phyloP scores from a whole-genome alignment of 1,140 invertebrate species.

The Diabrotica undecimpunctata region DNA sequence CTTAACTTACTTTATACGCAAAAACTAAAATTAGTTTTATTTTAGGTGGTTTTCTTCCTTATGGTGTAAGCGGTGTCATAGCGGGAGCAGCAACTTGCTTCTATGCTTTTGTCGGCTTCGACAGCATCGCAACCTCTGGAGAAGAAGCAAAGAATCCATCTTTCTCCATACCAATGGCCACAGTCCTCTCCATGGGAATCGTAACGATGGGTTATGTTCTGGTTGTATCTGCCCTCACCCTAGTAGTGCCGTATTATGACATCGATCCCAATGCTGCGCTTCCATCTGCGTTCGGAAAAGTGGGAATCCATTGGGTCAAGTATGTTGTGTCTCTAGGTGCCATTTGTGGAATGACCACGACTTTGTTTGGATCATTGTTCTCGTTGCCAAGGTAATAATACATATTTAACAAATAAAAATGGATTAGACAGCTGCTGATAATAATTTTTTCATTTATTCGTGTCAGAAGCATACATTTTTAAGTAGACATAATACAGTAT shows the following conservation, averaged over 20 bases:
- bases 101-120: slow-evolving; percentile 85
- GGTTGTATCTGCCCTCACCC: slow-evolving; percentile 76
- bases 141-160: slow-evolving; percentile 81
- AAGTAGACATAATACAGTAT: too few relatives aligned
- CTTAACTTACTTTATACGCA: too few relatives aligned
- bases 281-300: slow-evolving; percentile 74
- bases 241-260: slow-evolving; percentile 76
- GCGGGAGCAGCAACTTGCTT: slow-evolving; percentile 85
- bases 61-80: slow-evolving; percentile 71
- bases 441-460: too few relatives aligned
- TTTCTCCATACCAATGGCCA: slow-evolving; percentile 77
- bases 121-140: slow-evolving; percentile 81
- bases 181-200: slow-evolving; percentile 71
- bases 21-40: not conserved
- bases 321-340: slow-evolving; percentile 84
- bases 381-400: slow-evolving; percentile 63
- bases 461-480: too few relatives aligned
- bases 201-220: slow-evolving; percentile 76
- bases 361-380: slow-evolving; percentile 79
- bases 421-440: too few relatives aligned
- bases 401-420: too few relatives aligned
- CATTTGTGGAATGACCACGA: slow-evolving; percentile 85
- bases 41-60: slow-evolving; percentile 71
- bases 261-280: slow-evolving; percentile 75
- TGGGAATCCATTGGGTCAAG: slow-evolving; percentile 78